Conservation (phyloP, 2,888 invertebrate species). For the Phortica okadai region DNA sequence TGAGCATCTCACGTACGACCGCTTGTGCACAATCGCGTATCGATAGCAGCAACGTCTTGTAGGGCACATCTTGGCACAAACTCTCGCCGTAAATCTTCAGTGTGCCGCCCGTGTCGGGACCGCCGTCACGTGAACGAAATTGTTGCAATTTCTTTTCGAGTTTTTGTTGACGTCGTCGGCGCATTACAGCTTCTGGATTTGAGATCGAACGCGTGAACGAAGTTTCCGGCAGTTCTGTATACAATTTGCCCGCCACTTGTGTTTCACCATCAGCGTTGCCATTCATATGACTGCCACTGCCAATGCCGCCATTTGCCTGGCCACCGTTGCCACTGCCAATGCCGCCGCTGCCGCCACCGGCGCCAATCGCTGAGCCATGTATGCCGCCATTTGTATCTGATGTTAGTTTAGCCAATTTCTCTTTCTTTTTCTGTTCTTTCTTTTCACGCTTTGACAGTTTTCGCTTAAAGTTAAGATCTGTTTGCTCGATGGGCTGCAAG, state of each 20-base stretch:
- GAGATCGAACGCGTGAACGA: slow-evolving; percentile 99
- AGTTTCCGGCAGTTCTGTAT: slow-evolving; percentile 97
- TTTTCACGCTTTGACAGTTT: slow-evolving; percentile 98
- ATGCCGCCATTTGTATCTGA: slow-evolving; percentile 76
- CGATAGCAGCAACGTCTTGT: slow-evolving; percentile 96
- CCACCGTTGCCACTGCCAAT: slow-evolving; percentile 49
- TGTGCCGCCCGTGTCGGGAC: slow-evolving; percentile 94
- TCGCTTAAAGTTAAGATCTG: slow-evolving; percentile 90
- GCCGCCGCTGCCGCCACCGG: slow-evolving; percentile 54
- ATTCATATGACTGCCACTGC: slow-evolving; percentile 75
- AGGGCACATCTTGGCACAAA: slow-evolving; percentile 96
- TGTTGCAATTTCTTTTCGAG: slow-evolving; percentile 97
- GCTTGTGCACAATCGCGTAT: slow-evolving; percentile 94
- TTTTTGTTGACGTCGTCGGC: slow-evolving; percentile 95
- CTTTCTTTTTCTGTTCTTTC: slow-evolving; percentile 97
- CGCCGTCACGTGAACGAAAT: slow-evolving; percentile 95
- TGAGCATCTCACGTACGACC: slow-evolving; percentile 96
- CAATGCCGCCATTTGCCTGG: slow-evolving; percentile 50
- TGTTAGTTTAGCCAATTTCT: slow-evolving; percentile 88
- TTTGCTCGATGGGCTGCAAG: slow-evolving; percentile 81
- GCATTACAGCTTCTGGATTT: slow-evolving; percentile 99
- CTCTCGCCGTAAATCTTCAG: slow-evolving; percentile 97
- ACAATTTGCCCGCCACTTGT: slow-evolving; percentile 93
- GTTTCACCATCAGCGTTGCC: slow-evolving; percentile 80
- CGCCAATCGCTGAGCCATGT: slow-evolving; percentile 34